These are phyloP conservation scores for Philhelius pedissequus DNA, from an alignment of 2,888 invertebrate species.

Conservation along the genomic window DNA sequence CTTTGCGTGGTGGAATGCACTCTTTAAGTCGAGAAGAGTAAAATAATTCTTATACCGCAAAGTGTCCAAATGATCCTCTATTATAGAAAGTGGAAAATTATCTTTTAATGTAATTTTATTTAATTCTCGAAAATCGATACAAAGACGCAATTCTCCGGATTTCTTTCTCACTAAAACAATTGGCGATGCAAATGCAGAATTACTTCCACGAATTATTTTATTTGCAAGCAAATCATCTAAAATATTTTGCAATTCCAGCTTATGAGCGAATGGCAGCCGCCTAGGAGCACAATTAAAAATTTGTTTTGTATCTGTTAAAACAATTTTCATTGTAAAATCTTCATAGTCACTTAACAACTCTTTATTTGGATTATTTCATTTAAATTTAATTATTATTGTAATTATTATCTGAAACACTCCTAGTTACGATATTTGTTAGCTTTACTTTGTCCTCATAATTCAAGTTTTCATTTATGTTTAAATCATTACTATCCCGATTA, in stretches of 20 bases:
- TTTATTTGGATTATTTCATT: not conserved
- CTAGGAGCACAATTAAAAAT: constrained; percentile 7
- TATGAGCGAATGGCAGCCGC: not conserved
- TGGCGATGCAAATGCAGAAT: no score
- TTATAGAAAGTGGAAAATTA: not conserved
- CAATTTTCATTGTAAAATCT: not conserved
- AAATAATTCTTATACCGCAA: not conserved
- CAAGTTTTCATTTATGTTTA: constrained; percentile 1
- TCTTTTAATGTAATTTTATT: no score
- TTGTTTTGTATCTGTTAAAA: not conserved
- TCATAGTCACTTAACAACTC: not conserved
- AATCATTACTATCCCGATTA: not conserved
- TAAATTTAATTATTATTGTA: not conserved
- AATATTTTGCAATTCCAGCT: constrained; percentile 1
- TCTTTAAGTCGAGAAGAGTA: not conserved
- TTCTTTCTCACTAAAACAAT: no score
- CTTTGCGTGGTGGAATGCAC: not conserved
- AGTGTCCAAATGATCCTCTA: not conserved
- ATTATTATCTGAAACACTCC: not conserved
- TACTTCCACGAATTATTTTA: constrained; percentile 4
- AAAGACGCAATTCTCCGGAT: no score
- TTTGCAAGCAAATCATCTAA: not conserved
- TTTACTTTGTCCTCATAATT: not conserved
- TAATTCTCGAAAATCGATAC: no score
- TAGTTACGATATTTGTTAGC: not conserved